Evolutionary conservation across 2,888 invertebrate species (phyloP), one percentile per base, ranked within the genome.

Genomic region (Ceramica pisi): DNA sequence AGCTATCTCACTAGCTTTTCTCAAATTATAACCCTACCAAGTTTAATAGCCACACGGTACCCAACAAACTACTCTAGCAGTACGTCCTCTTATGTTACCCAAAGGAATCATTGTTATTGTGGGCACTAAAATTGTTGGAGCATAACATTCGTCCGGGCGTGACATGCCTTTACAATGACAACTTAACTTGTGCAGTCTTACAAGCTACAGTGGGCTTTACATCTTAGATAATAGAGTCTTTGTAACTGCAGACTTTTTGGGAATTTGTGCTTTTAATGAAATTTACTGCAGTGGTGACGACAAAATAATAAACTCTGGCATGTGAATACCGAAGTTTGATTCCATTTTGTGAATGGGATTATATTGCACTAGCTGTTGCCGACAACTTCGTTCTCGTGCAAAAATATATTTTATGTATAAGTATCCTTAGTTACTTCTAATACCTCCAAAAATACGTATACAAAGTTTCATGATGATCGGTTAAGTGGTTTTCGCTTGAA

Each of bases 51-150:
- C 68, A 62, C 57, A 69, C 60, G 48, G 70, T 69, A 71, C n/a
- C 63, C 41, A 61, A 78, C 76, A 78, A 85, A 85, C 64, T 67
- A 71, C 65, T 56, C 56, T 55, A 14, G 4, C 41, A 48, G 60
- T 19, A 64, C 41, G 31, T 62, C 21, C 41, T 61, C 51, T 73
- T 66, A 74, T 70, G 60, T 61, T 57, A 85, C 88, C 87, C 87
- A 86, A 88, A 90, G 89, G 90, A 91, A 89, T 87, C 87, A 88
- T 89, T 89, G 89, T 88, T 86, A 88, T 87, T 88, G 90, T 88
- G 89, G 88, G 82, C 88, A 91, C 90, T 91, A 89, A 92, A 93
- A 87, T 91, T 84, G 89, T 88, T 92, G 87, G 91, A 90, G 89
- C 92, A 89, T 90, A 88, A 87, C 91, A 88, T 85, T 86, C 82